phyloP scores from a whole-genome alignment of 2,888 invertebrate genomes.

The Apotomis capreana region DNA sequence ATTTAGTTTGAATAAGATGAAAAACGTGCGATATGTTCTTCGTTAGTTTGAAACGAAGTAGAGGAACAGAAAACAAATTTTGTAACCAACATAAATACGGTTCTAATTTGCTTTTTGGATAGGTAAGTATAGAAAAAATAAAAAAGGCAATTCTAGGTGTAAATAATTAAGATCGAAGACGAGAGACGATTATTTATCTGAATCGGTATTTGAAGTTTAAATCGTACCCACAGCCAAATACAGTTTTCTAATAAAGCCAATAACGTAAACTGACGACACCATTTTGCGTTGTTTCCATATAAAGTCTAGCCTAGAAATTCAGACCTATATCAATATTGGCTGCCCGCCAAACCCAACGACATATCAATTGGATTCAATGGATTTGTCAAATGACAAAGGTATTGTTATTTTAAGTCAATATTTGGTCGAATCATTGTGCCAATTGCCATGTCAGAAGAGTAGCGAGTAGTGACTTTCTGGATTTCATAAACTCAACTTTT shows the following conservation, averaged over 20 bases:
- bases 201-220: neutral
- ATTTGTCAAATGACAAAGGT: neutral
- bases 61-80: too few species aligned
- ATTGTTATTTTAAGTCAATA: neutral
- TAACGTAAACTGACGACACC: neutral
- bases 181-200: neutral
- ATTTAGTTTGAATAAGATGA: neutral
- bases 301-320: constrained; percentile 12
- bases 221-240: neutral
- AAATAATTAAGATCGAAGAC: too few species aligned
- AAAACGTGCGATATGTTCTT: too few species aligned
- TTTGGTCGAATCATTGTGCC: neutral
- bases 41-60: too few species aligned
- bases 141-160: too few species aligned
- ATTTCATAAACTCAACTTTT: too few species aligned
- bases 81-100: neutral
- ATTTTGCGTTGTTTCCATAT: constrained; percentile 19
- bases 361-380: constrained; percentile 17
- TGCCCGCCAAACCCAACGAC: constrained; percentile 22
- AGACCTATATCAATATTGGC: constrained; percentile 17
- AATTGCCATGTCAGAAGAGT: neutral
- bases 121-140: too few species aligned
- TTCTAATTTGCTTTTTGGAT: too few species aligned
- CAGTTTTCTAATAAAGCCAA: neutral
- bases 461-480: too few species aligned